Evolutionary conservation across 2,113 vertebrate genomes (phyloP), one percentile per base, ranked within the genome.

Genomic region (Sitta europaea): DNA sequence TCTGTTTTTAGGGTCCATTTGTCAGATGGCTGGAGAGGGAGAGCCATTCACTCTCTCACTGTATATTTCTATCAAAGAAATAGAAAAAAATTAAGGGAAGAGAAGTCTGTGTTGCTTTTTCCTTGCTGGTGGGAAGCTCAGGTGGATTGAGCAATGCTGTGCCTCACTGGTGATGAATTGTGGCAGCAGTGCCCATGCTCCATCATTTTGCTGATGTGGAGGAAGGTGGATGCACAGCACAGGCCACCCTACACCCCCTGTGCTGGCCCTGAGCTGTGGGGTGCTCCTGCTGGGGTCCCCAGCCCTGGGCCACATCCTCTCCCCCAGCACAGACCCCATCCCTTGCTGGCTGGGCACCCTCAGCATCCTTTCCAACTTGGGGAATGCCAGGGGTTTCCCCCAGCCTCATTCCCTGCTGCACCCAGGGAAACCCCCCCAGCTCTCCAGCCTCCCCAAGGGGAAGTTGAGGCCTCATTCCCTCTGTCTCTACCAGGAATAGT

Each of bases 1-100:
- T 86, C 93, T 84, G 71, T 42, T 95, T 85, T 89, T 79, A 97
- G 86, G 76, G 92, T 25, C 61, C 80, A 86, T 96, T 95, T 94
- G 84, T 96, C 93, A 96, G 27, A 61, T 57, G n/a, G 43, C 88
- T 77, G 72, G 57, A 61, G 83, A 92, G 38, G 53, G 40, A 92
- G 45, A 96, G 42, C 58, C 65, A 24, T 70, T 88, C 12, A 2
- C 40, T 47, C 53, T 67, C 90, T 68, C 74, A 8, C 68, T 63
- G 33, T 74, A 6, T 53, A 55, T 83, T 90, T 93, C 79, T 90
- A 86, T 67, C 78, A 76, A 80, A 90, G 77, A 77, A 61, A 25
- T 5, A 33, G 48, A 42, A 29, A 57, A 8, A 21, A 63, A 36
- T 2, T 19, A 51, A 45, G 7, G 4, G 17, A 25, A 75, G 67